Conservation (phyloP, 1,140 invertebrate species). For the Onthophagus taurus region DNA sequence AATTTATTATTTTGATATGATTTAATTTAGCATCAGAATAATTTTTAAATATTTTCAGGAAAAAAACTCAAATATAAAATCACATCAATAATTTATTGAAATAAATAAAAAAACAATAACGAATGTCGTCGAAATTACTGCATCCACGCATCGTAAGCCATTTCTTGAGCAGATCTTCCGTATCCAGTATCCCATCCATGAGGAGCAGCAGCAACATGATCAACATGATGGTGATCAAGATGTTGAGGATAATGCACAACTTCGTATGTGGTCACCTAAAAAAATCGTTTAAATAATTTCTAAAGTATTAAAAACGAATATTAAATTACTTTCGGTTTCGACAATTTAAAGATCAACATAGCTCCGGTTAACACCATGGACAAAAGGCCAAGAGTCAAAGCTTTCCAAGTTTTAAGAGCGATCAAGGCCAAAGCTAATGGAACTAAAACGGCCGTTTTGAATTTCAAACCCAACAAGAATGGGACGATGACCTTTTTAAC, state of each 20-base stretch:
- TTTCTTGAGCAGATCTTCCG: conserved; percentile 51
- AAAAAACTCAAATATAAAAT: too few relatives aligned
- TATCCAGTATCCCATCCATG: conserved; percentile 55
- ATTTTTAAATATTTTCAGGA: too few relatives aligned
- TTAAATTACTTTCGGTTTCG: conserved; percentile 62
- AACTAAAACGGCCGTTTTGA: conserved; percentile 72
- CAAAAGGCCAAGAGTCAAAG: conserved; percentile 71
- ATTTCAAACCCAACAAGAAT: conserved; percentile 73
- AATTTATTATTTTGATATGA: too few relatives aligned
- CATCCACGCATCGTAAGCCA: conserved; percentile 54
- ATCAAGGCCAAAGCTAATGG: conserved; percentile 70
- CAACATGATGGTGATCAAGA: conserved; percentile 53
- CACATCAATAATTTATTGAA: too few relatives aligned
- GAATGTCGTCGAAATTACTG: too few relatives aligned
- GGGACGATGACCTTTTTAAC: conserved; percentile 75
- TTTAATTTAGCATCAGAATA: too few relatives aligned
- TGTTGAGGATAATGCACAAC: conserved; percentile 73
- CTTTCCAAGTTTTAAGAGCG: conserved; percentile 80
- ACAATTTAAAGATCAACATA: conserved; percentile 74
- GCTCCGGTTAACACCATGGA: conserved; percentile 71
- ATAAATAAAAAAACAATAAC: too few relatives aligned
- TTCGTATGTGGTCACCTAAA: conserved; percentile 61
- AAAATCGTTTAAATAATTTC: conserved; percentile 13
- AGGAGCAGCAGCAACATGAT: conserved; percentile 44
- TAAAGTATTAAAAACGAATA: conserved; percentile 2